Conservation (phyloP, 2,797 vertebrate genomes). For the Hoplostethus mediterraneus region DNA sequence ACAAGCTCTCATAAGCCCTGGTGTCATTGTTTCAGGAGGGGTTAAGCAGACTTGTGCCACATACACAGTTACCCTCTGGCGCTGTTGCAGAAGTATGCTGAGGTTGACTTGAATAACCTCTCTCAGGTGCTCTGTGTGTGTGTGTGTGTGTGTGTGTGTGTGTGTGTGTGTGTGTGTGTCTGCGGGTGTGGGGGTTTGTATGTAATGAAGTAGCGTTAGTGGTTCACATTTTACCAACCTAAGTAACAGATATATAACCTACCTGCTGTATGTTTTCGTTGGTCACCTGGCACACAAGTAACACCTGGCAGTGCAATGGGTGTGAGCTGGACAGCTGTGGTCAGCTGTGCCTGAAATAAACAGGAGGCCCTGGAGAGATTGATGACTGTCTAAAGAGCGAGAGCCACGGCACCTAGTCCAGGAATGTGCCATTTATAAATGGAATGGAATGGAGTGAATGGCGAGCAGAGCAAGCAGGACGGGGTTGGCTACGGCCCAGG, state of each 20-base stretch:
- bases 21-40: constrained; percentile 76
- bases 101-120: constrained; percentile 66
- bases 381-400: constrained; percentile 90
- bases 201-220: constrained; percentile 24
- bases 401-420: constrained; percentile 85
- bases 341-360: constrained; percentile 87
- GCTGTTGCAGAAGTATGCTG: constrained; percentile 61
- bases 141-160: constrained; percentile 4
- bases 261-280: constrained; percentile 40
- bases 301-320: constrained; percentile 79
- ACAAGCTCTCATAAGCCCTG: constrained; percentile 70
- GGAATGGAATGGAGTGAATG: constrained; percentile 86
- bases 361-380: constrained; percentile 89
- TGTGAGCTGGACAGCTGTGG: constrained; percentile 88
- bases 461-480: constrained; percentile 79
- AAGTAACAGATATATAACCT: constrained; percentile 26
- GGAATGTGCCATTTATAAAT: constrained; percentile 90
- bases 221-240: constrained; percentile 35
- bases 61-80: constrained; percentile 85
- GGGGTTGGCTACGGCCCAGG: constrained; percentile 78
- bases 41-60: constrained; percentile 66
- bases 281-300: constrained; percentile 70
- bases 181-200: neutral
- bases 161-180: neutral
- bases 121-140: constrained; percentile 58